phyloP scores from a whole-genome alignment of 2,797 vertebrate genomes.

The Macropodus opercularis region DNA sequence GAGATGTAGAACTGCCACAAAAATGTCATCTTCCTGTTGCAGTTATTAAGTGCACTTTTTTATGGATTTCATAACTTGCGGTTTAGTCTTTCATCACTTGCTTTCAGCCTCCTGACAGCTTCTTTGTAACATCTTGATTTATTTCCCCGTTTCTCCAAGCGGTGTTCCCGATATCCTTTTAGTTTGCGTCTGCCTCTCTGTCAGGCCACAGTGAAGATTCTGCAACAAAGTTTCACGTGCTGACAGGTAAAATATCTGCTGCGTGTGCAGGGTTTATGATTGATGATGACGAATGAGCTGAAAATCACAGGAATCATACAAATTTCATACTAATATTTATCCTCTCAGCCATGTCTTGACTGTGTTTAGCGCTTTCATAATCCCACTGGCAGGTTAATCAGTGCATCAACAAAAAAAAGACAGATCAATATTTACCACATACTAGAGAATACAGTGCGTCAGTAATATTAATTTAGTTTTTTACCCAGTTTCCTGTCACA shows the following conservation, averaged over 20 bases:
- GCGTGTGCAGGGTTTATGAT: constrained; percentile 1
- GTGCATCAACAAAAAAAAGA: constrained; percentile 21
- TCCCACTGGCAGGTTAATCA: constrained; percentile 38
- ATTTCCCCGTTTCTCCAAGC: constrained; percentile 14
- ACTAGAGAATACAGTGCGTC: background rate
- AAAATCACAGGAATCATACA: too few species aligned
- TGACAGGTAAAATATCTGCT: constrained; percentile 22
- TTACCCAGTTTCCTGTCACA: constrained; percentile 17
- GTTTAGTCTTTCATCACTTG: constrained; percentile 33
- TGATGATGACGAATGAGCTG: too few species aligned
- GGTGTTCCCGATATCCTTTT: constrained; percentile 16
- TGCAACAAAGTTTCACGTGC: constrained; percentile 2
- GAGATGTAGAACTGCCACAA: constrained; percentile 9
- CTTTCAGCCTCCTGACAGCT: constrained; percentile 16
- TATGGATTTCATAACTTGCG: constrained; percentile 30
- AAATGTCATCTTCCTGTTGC: constrained; percentile 22
- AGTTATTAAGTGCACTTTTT: constrained; percentile 28
- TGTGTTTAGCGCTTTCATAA: constrained; percentile 39
- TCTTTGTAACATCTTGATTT: constrained; percentile 17
- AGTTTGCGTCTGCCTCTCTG: constrained; percentile 14
- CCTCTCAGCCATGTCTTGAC: constrained; percentile 31
- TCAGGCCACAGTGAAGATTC: constrained; percentile 15
- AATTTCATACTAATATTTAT: constrained; percentile 48
- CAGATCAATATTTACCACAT: constrained; percentile 37
- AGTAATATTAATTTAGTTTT: too few species aligned